Percentiles rank a stretch among this genome's conserved stretches.
Conservation (phyloP, 35 echinoderm and acorn worm species). For the Lytechinus variegatus region DNA sequence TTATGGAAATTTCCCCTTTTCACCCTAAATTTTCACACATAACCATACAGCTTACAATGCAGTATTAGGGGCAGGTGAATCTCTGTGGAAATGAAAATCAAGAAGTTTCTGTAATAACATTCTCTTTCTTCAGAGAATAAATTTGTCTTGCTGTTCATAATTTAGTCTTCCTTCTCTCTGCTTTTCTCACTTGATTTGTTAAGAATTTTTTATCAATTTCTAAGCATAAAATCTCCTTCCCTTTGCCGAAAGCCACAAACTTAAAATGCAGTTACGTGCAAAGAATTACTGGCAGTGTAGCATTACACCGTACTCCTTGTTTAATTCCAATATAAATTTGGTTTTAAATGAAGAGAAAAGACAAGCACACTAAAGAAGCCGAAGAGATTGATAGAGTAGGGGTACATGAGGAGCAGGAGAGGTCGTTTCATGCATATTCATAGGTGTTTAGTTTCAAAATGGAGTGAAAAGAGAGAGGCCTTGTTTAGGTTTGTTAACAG, state of each 20-base stretch:
- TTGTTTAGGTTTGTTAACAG: not conserved
- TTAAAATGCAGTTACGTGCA: not conserved
- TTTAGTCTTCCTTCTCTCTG: not conserved
- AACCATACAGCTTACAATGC: not conserved
- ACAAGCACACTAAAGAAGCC: not conserved
- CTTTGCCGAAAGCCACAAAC: not conserved
- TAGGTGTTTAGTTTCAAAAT: not conserved
- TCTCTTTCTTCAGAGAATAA: not conserved
- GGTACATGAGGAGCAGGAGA: not conserved
- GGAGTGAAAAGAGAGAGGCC: slow-evolving; percentile 16
- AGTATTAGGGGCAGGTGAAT: not conserved
- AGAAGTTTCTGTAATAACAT: not conserved
- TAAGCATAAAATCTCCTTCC: not conserved
- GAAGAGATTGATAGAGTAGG: slow-evolving; percentile 1
- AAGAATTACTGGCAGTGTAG: not conserved
- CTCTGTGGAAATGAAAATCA: not conserved
- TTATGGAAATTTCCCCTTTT: not conserved
- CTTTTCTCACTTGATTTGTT: not conserved
- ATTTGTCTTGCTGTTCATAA: not conserved
- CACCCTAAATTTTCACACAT: not conserved
- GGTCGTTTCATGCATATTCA: not conserved
- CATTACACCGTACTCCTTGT: not conserved
- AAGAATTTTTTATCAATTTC: not conserved
- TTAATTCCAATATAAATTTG: not conserved
- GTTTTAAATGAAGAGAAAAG: not conserved